Percentiles rank a stretch among this genome's conserved stretches.
Conservation (phyloP, 2,888 invertebrate species). For the Panzeria rudis region DNA sequence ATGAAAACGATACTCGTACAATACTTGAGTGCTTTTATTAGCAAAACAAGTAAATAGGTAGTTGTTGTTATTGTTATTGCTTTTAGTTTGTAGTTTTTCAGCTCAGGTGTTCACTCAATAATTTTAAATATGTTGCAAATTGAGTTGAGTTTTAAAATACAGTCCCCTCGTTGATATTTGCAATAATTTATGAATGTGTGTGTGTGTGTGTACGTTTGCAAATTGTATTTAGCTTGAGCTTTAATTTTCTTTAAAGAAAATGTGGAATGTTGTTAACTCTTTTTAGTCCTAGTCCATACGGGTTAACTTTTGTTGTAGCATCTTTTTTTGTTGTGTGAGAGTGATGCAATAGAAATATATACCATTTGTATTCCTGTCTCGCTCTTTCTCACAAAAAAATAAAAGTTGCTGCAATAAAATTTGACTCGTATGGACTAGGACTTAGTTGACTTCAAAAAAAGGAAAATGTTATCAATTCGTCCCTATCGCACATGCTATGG, state of each 20-base stretch:
- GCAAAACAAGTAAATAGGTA: slow-evolving; percentile 20
- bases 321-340: too few species aligned
- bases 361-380: too few species aligned
- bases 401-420: too few species aligned
- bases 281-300: too few species aligned
- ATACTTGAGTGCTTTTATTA: slow-evolving; percentile 50
- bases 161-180: background rate
- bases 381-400: too few species aligned
- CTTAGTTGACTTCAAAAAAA: too few species aligned
- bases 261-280: background rate
- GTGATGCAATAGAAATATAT: too few species aligned
- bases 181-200: background rate
- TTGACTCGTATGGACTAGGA: too few species aligned
- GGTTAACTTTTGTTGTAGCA: too few species aligned
- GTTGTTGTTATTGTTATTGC: background rate
- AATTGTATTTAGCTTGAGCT: background rate
- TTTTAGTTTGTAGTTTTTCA: background rate
- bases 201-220: background rate
- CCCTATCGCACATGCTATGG: too few species aligned
- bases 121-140: slow-evolving; percentile 8
- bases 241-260: background rate
- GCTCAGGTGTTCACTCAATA: slow-evolving; percentile 20
- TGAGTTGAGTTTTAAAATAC: background rate
- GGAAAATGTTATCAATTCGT: too few species aligned
- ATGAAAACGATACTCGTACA: slow-evolving; percentile 52